A percentile compares a stretch with the other conserved stretches of the same genome.
phyloP scores from a whole-genome alignment of 2,888 invertebrate genomes.

The Caenorhabditis doughertyi region DNA sequence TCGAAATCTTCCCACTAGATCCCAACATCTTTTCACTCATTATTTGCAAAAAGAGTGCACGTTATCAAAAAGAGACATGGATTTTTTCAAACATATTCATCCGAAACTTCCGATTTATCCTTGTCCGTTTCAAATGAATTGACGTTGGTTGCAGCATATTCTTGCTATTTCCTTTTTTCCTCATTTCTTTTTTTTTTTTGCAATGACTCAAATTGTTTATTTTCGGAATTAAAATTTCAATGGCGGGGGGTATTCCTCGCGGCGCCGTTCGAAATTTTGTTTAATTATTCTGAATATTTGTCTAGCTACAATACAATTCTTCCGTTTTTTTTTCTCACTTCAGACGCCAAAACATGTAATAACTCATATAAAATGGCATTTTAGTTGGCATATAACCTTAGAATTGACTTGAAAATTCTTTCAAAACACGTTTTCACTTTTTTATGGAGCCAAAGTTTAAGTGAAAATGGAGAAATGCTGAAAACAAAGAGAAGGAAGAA shows the following conservation, averaged over 20 bases:
- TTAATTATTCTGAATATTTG: neutral
- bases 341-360: neutral
- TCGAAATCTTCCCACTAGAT: constrained; percentile 20
- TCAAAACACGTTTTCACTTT: neutral
- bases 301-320: neutral
- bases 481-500: constrained; percentile 25
- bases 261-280: neutral
- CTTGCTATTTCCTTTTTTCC: neutral
- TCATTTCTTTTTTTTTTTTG: neutral
- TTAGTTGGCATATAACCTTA: too few relatives aligned
- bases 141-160: constrained; percentile 24
- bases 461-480: neutral
- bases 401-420: too few relatives aligned
- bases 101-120: constrained; percentile 24
- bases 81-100: constrained; percentile 10
- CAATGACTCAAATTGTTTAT: neutral
- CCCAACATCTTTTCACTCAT: constrained; percentile 9
- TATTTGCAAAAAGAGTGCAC: constrained; percentile 7
- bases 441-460: constrained; percentile 19
- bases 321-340: neutral
- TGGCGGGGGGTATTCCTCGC: too few relatives aligned
- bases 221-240: neutral
- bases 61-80: neutral
- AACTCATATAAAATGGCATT: neutral
- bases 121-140: constrained; percentile 19